These are phyloP conservation scores for Hystrix cristata DNA, from an alignment of 2,113 vertebrate genomes.

Conservation along the genomic window DNA sequence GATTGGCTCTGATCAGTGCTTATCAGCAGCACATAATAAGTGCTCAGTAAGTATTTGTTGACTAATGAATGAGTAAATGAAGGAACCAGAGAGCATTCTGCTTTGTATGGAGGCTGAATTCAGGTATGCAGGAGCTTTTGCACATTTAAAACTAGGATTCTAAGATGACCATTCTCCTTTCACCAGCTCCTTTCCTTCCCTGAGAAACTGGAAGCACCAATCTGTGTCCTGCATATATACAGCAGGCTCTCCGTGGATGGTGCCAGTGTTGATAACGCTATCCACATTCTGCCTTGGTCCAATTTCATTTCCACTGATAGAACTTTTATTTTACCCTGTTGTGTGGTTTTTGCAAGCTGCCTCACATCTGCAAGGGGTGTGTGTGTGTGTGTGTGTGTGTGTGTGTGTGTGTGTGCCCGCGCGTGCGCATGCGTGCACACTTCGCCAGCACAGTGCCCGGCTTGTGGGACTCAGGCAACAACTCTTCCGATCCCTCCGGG, in stretches of 20 bases:
- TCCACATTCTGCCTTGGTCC: background rate
- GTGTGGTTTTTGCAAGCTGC: background rate
- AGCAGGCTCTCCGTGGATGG: background rate
- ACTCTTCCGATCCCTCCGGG: background rate
- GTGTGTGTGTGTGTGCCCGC: background rate
- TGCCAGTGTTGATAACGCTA: background rate
- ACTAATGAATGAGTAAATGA: background rate
- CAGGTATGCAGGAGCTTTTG: background rate
- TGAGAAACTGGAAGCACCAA: background rate
- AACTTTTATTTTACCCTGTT: constrained; percentile 21
- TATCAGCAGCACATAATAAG: background rate
- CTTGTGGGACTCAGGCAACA: background rate
- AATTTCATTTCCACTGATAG: background rate
- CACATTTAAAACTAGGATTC: background rate
- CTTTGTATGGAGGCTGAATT: background rate
- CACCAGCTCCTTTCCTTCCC: background rate
- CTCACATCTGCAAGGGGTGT: background rate
- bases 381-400: background rate
- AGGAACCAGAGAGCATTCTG: background rate
- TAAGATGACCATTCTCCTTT: background rate
- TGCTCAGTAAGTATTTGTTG: background rate
- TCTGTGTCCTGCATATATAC: background rate
- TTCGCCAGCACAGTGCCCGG: background rate
- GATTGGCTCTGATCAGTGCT: background rate
- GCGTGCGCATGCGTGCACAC: background rate